A percentile compares a stretch with the other conserved stretches of the same genome.
phyloP scores from a whole-genome alignment of 2,797 vertebrate species.

The Oceanodroma leucorhoa region DNA sequence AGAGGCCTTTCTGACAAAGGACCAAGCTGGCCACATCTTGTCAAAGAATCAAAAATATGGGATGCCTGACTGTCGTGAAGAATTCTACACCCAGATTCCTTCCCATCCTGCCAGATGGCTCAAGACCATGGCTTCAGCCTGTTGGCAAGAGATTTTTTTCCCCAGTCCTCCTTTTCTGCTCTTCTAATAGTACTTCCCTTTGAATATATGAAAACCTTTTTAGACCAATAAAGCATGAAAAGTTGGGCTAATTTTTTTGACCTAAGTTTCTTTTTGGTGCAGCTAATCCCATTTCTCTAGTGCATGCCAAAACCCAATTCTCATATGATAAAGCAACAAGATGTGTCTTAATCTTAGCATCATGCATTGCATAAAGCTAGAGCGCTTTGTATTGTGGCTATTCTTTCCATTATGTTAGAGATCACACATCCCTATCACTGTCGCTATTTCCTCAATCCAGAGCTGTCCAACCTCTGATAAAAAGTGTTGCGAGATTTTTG shows the following conservation, averaged over 20 bases:
- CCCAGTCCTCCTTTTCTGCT: neutral
- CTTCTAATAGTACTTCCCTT: neutral
- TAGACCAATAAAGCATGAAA: neutral
- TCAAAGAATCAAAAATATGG: neutral
- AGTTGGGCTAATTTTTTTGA: neutral
- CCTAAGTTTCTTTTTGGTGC: neutral
- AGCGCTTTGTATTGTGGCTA: neutral
- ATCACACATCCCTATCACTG: neutral
- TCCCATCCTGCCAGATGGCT: neutral
- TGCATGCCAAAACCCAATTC: neutral
- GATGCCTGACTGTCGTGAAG: neutral
- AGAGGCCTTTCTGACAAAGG: neutral
- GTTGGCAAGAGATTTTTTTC: neutral
- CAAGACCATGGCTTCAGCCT: neutral
- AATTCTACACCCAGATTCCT: neutral
- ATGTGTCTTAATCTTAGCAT: neutral
- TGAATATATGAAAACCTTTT: neutral
- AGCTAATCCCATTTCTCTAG: neutral
- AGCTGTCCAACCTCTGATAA: neutral
- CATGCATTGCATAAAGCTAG: neutral
- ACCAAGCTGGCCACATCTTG: neutral
- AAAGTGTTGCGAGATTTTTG: fast-evolving
- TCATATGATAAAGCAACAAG: neutral
- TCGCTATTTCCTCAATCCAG: neutral
- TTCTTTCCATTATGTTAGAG: neutral